Conservation (phyloP, 1,140 invertebrate species). For the Platyscapa corneri region DNA sequence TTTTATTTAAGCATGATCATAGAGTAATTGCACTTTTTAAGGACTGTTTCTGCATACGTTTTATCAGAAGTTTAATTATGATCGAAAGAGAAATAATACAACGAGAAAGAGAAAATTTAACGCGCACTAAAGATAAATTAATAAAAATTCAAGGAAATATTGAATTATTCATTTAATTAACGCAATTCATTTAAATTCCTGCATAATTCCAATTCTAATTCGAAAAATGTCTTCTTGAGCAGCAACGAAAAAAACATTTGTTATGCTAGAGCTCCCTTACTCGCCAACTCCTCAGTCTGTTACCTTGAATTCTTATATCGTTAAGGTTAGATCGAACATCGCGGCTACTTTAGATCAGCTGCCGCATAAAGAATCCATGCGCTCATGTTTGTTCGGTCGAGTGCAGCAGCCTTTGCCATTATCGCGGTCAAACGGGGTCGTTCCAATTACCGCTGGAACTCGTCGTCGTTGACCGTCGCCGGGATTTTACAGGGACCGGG, state of each 20-base stretch:
- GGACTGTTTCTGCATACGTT: too few species aligned
- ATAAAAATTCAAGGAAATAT: neutral
- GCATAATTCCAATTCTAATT: neutral
- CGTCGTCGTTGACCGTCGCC: slow-evolving; percentile 3
- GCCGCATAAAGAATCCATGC: neutral
- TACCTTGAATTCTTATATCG: slow-evolving; percentile 39
- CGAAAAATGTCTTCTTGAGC: neutral
- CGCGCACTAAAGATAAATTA: too few species aligned
- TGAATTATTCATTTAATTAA: neutral
- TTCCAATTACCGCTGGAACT: slow-evolving; percentile 61
- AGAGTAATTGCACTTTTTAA: too few species aligned
- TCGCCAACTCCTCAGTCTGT: slow-evolving; percentile 12
- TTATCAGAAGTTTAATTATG: too few species aligned
- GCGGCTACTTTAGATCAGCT: slow-evolving; percentile 39
- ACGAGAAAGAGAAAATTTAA: too few species aligned
- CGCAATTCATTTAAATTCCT: neutral
- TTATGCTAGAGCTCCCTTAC: slow-evolving; percentile 4
- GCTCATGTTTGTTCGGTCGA: slow-evolving; percentile 14
- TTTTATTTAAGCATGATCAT: too few species aligned
- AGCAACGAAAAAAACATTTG: neutral
- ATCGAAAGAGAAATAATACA: too few species aligned
- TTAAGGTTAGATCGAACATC: slow-evolving; percentile 40
- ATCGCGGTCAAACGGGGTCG: slow-evolving; percentile 68
- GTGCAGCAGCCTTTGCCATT: slow-evolving; percentile 59
- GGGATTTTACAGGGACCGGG: slow-evolving; percentile 16